These are phyloP conservation scores for Hermetia illucens DNA, from an alignment of 1,140 invertebrate genomes.

Conservation along the genomic window DNA sequence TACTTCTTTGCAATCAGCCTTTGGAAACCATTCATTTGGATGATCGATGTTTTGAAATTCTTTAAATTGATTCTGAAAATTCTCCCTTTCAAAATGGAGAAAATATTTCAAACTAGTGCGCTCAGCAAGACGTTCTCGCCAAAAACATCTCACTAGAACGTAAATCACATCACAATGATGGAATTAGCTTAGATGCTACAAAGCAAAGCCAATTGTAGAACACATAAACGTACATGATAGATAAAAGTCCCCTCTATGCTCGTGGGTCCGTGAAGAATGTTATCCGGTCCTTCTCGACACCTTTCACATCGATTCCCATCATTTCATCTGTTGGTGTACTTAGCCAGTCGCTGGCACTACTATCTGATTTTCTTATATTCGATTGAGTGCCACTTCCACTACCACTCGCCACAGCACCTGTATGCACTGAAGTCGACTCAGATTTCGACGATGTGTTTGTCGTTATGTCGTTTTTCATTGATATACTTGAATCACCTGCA, in stretches of 20 bases:
- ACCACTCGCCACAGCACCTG: background rate
- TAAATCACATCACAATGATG: too few species aligned
- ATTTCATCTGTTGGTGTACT: slow-evolving; percentile 5
- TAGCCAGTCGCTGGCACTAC: slow-evolving; percentile 3
- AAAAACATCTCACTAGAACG: too few species aligned
- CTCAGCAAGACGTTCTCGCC: too few species aligned
- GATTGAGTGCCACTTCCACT: background rate
- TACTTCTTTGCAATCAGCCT: too few species aligned
- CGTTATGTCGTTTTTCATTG: slow-evolving; percentile 2
- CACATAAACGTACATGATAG: too few species aligned
- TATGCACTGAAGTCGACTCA: slow-evolving; percentile 2
- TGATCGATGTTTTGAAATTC: too few species aligned
- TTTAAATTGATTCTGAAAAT: too few species aligned
- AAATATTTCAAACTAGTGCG: too few species aligned
- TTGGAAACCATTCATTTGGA: too few species aligned
- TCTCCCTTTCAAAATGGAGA: too few species aligned
- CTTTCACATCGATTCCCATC: slow-evolving; percentile 6
- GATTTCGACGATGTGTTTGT: slow-evolving; percentile 2
- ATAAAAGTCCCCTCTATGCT: background rate
- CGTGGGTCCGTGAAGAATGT: background rate
- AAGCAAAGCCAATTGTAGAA: too few species aligned
- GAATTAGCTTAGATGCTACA: too few species aligned
- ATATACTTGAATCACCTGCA: background rate
- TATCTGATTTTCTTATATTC: slow-evolving; percentile 6
- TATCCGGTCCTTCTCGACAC: slow-evolving; percentile 6